A percentile compares a stretch with the other conserved stretches of the same genome.
Evolutionary conservation across 1,140 invertebrate genomes (phyloP).

Genomic region (Drosophila asahinai): DNA sequence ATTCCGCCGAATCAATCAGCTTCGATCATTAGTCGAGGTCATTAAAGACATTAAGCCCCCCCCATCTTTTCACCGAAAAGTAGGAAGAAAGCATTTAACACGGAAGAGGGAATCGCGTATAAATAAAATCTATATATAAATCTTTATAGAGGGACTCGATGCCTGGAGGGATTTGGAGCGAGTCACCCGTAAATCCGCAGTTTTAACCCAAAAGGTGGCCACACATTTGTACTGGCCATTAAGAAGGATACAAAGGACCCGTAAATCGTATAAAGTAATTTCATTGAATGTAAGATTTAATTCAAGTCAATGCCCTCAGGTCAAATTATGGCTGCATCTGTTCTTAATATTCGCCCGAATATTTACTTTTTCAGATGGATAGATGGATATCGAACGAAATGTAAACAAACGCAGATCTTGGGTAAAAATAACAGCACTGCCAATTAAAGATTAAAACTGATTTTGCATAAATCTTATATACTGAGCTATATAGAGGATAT

Average conservation of each 20-base stretch:
- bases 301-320: slow-evolving; percentile 17
- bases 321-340: slow-evolving; percentile 12
- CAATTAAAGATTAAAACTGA: not conserved
- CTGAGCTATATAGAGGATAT: not conserved
- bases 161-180: not conserved
- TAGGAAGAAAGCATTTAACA: slow-evolving; percentile 44
- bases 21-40: slow-evolving; percentile 75
- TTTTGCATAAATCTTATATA: not conserved
- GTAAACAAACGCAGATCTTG: slow-evolving; percentile 9
- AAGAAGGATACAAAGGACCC: not conserved
- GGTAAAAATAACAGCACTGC: not conserved
- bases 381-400: not conserved
- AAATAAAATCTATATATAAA: slow-evolving; percentile 38
- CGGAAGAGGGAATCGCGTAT: slow-evolving; percentile 41
- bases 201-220: slow-evolving; percentile 41
- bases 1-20: slow-evolving; percentile 67
- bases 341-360: not conserved
- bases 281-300: not conserved
- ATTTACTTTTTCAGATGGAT: slow-evolving; percentile 20
- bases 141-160: not conserved
- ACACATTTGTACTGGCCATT: slow-evolving; percentile 39
- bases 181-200: slow-evolving; percentile 30
- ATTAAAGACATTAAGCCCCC: slow-evolving; percentile 74
- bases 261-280: slow-evolving; percentile 5
- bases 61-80: slow-evolving; percentile 1